Evolutionary conservation across 2,888 invertebrate genomes (phyloP).

Genomic region (Thera britannica): DNA sequence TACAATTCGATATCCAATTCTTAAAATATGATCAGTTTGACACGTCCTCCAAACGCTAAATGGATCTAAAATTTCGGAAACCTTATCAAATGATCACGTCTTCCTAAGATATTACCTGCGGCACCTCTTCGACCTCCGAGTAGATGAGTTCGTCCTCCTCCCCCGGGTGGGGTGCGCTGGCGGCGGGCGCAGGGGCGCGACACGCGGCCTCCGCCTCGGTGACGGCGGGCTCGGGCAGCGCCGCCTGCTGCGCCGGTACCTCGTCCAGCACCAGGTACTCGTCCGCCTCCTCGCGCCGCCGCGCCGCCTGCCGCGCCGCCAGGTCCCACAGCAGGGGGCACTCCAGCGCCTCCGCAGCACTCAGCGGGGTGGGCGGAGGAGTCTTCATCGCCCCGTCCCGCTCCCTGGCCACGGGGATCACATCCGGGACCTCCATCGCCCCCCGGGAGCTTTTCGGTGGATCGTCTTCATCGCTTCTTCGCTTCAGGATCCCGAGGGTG

Average conservation of each 20-base stretch:
- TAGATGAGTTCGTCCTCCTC: constrained; percentile 67
- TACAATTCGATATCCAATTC: no score
- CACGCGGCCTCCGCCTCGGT: constrained; percentile 43
- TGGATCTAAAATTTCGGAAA: neutral
- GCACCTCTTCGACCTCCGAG: constrained; percentile 69
- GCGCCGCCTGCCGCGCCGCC: constrained; percentile 30
- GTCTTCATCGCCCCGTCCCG: constrained; percentile 6
- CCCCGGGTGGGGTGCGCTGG: no score
- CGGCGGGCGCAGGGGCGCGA: no score
- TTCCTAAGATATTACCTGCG: constrained; percentile 61
- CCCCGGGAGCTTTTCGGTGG: constrained; percentile 3
- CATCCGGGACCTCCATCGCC: constrained; percentile 15
- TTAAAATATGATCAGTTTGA: no score
- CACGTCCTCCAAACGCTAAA: neutral
- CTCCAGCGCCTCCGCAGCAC: constrained; percentile 32
- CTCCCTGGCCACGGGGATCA: constrained; percentile 11
- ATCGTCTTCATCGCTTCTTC: constrained; percentile 51
- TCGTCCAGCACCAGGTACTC: constrained; percentile 70
- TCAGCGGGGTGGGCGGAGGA: constrained; percentile 7
- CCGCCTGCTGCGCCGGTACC: constrained; percentile 62
- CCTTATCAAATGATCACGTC: neutral
- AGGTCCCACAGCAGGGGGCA: constrained; percentile 53
- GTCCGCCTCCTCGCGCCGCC: constrained; percentile 52
- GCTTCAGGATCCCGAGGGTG: constrained; percentile 66
- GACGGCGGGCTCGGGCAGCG: constrained; percentile 68